Conservation (phyloP, 1,140 invertebrate genomes). For the Andrena cerasifolii region DNA sequence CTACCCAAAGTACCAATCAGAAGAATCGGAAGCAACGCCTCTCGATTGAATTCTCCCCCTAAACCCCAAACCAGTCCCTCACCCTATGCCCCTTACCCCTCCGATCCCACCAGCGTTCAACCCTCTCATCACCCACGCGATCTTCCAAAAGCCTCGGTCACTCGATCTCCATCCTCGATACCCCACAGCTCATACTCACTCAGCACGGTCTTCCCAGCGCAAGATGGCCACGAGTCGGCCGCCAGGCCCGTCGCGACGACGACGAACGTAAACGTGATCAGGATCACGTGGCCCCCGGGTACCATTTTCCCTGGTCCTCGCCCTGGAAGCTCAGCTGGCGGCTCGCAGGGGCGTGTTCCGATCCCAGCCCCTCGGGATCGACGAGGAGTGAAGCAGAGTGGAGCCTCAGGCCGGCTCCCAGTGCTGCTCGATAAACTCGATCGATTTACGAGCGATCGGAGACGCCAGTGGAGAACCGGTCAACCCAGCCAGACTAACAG, state of each 20-base stretch:
- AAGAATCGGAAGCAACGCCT: too few species aligned
- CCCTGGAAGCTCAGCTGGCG: too few species aligned
- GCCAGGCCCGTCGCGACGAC: neutral
- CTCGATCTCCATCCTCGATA: neutral
- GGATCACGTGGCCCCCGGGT: too few species aligned
- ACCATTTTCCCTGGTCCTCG: neutral
- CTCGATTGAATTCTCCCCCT: too few species aligned
- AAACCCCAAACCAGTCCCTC: too few species aligned
- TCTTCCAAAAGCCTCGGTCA: too few species aligned
- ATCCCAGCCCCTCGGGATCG: neutral
- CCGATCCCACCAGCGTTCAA: too few species aligned
- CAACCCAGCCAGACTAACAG: conserved; percentile 66
- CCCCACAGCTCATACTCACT: conserved; percentile 62
- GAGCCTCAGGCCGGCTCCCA: too few species aligned
- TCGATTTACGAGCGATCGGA: conserved; percentile 41
- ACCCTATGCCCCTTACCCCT: too few species aligned
- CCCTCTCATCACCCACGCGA: too few species aligned
- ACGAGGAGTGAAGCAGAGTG: neutral
- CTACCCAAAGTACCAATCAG: too few species aligned
- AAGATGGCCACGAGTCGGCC: conserved; percentile 37
- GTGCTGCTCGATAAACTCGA: conserved; percentile 30
- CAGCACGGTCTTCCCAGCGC: conserved; percentile 69
- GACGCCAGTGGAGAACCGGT: conserved; percentile 56
- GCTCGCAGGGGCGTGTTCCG: neutral
- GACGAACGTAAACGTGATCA: neutral